These are phyloP conservation scores for Struthidea cinerea DNA, from an alignment of 2,113 vertebrate species.

Conservation along the genomic window DNA sequence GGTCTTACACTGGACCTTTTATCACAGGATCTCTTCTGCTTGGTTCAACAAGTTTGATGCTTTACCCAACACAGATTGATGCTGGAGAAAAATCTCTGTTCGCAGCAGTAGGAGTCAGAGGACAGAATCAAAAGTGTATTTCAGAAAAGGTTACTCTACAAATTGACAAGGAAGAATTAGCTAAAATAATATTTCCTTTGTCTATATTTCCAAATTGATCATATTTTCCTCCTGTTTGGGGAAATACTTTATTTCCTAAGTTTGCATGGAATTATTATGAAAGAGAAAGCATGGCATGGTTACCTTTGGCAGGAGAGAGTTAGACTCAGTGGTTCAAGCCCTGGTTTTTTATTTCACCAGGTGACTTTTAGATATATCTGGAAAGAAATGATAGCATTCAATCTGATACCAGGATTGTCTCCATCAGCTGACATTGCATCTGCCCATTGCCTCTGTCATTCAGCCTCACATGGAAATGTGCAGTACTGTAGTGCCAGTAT, in stretches of 20 bases:
- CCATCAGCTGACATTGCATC: background rate
- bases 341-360: background rate
- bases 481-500: background rate
- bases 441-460: background rate
- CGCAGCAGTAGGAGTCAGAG: background rate
- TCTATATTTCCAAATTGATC: background rate
- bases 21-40: background rate
- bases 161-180: background rate
- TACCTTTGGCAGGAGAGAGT: background rate
- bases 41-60: background rate
- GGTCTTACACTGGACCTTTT: background rate
- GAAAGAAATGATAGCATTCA: background rate
- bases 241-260: background rate
- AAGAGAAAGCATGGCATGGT: background rate
- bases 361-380: background rate
- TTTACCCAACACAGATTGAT: background rate
- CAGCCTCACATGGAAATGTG: background rate
- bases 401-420: background rate
- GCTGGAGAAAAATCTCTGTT: background rate
- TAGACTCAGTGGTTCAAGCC: background rate
- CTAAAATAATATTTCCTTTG: background rate
- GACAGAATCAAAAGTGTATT: background rate
- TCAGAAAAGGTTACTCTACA: background rate
- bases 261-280: background rate
- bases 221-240: background rate